Conservation (phyloP, 2,113 vertebrate genomes). For the Butorides virescens region DNA sequence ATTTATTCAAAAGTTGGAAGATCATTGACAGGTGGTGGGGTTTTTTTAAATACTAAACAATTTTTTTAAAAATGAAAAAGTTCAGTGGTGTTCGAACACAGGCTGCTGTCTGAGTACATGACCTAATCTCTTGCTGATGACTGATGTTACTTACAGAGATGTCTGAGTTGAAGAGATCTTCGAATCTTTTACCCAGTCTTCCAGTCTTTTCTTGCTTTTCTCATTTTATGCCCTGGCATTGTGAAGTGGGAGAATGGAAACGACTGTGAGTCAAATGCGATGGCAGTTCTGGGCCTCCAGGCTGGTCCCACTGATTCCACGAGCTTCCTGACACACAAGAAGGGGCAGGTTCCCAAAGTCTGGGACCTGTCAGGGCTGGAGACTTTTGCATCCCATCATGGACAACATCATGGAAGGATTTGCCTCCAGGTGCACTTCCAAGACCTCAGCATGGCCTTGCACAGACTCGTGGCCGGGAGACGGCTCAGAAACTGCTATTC, state of each 20-base stretch:
- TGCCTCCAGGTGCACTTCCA: not conserved
- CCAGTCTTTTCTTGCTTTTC: not conserved
- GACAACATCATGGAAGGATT: not conserved
- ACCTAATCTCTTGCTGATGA: not conserved
- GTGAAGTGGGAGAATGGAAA: not conserved
- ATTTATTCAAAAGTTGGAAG: not conserved
- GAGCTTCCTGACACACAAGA: not conserved
- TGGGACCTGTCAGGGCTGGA: not conserved
- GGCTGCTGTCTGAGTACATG: not conserved
- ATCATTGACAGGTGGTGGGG: not conserved
- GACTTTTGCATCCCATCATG: not conserved
- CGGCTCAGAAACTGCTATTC: not conserved
- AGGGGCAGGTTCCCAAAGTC: not conserved
- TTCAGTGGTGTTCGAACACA: not conserved
- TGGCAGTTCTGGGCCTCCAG: not conserved
- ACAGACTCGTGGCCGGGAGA: not conserved
- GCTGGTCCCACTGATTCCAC: not conserved
- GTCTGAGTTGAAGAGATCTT: not conserved
- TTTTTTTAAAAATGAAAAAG: not conserved
- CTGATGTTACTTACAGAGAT: not conserved
- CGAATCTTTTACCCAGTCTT: not conserved
- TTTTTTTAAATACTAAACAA: not conserved
- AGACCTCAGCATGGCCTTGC: not conserved
- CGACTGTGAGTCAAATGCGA: not conserved
- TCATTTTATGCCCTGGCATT: not conserved